Conservation (phyloP, 2,888 invertebrate species). For the Temnothorax unifasciatus region DNA sequence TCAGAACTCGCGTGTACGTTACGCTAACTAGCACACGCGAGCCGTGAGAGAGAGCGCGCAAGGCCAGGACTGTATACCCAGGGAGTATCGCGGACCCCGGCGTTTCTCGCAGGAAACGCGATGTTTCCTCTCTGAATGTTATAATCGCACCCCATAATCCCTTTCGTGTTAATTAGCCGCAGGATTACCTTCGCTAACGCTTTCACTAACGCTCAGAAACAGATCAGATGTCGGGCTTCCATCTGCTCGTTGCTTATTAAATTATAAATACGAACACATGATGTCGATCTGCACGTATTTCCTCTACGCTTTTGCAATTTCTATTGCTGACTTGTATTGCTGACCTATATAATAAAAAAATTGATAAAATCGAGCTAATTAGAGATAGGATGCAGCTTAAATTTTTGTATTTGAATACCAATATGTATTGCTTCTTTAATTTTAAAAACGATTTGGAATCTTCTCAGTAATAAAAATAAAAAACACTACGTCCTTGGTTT, state of each 20-base stretch:
- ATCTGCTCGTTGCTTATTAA: background rate
- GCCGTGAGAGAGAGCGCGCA: slow-evolving; percentile 50
- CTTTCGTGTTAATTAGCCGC: background rate
- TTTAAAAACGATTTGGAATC: background rate
- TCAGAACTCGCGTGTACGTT: background rate
- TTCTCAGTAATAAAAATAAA: background rate
- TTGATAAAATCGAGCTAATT: no score
- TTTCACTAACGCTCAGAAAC: background rate
- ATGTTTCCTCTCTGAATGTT: slow-evolving; percentile 21
- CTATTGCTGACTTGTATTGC: background rate
- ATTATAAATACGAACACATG: background rate
- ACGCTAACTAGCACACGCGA: slow-evolving; percentile 51
- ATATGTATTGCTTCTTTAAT: background rate
- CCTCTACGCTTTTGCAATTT: background rate
- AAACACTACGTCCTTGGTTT: background rate
- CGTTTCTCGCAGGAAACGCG: slow-evolving; percentile 11
- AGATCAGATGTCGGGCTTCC: background rate
- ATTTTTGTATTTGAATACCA: background rate
- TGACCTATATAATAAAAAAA: no score
- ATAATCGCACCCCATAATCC: slow-evolving; percentile 28
- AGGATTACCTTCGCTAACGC: background rate
- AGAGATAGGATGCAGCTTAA: no score
- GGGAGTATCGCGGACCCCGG: slow-evolving; percentile 15
- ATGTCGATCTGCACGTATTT: background rate
- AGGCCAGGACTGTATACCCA: slow-evolving; percentile 50